These are phyloP conservation scores for Orchestia grillus DNA, from an alignment of 1,140 invertebrate genomes.

Conservation along the genomic window DNA sequence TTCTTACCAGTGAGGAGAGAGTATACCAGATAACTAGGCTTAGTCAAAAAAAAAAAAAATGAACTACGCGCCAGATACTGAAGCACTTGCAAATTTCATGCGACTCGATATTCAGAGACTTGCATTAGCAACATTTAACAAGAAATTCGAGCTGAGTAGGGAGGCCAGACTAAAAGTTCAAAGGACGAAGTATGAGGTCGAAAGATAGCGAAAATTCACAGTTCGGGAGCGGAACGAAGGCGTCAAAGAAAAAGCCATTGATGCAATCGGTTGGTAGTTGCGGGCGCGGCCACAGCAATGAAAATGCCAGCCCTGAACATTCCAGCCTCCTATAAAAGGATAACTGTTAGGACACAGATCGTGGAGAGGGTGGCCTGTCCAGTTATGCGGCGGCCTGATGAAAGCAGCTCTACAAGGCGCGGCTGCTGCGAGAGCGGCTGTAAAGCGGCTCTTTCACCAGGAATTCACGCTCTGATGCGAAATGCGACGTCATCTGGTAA, in stretches of 20 bases:
- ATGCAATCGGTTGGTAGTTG: constrained; percentile 6
- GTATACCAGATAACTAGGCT: background rate
- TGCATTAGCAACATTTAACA: background rate
- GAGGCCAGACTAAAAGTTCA: background rate
- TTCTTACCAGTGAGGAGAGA: background rate
- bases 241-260: background rate
- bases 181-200: background rate
- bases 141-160: background rate
- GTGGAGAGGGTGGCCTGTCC: background rate
- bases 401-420: background rate
- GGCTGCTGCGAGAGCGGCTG: background rate
- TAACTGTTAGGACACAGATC: constrained; percentile 11
- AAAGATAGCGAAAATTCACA: background rate
- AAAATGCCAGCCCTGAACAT: constrained; percentile 14
- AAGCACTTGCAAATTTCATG: background rate
- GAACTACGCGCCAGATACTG: background rate
- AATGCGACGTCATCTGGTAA: background rate
- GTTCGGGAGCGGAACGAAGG: background rate
- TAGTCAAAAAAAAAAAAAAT: background rate
- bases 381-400: background rate
- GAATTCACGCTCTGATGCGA: background rate
- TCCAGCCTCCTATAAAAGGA: background rate
- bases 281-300: background rate
- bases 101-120: background rate
- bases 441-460: background rate